Evolutionary conservation across 1,140 invertebrate genomes (phyloP), one percentile per base, ranked within the genome.

Genomic region (Watersipora subatra): DNA sequence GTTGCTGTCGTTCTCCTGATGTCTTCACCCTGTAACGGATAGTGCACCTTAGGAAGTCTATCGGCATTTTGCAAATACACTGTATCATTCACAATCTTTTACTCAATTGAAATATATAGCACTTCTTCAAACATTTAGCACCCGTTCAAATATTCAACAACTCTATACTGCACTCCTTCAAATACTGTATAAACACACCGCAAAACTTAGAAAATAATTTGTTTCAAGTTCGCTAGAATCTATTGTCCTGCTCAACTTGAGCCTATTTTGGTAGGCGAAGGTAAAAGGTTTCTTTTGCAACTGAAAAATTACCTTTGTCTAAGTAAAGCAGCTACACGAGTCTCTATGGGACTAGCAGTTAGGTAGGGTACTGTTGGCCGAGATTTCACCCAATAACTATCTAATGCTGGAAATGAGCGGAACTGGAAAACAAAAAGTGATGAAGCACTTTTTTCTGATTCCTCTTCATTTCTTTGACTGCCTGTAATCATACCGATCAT

Each of bases 361-460:
- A 46, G 64, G 19, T 70, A 64, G 0, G 70, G 63, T 17, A 67
- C 64, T 28, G 61, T 57, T 58, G 65, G 61, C 1, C 71, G 69
- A 25, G 66, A 29, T 57, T 57, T 68, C 28, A 61, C 66, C 69
- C 70, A 73, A 64, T 72, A 77, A 19, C 57, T 28, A 28, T 76
- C 76, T 22, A 77, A 62, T 2, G 71, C 64, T 12, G 72, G 71
- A 68, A 74, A 77, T 19, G 70, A 72, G 1, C 69, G 64, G 19
- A 76, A 63, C 19, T 68, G 67, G 34, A 71, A 75, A 1, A 75
- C 70, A 66, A 73, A 77, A 26, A 77, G 46, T 7, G 68, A 63
- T 22, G 68, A 70, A 65, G 67, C 56, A 29, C 66, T 67, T 28
- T 46, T 46, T 46, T 46, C 34, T 12, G 7, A 46, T 46, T 46